These are phyloP conservation scores for Deroptyus accipitrinus DNA, from an alignment of 2,113 vertebrate species.

Conservation along the genomic window DNA sequence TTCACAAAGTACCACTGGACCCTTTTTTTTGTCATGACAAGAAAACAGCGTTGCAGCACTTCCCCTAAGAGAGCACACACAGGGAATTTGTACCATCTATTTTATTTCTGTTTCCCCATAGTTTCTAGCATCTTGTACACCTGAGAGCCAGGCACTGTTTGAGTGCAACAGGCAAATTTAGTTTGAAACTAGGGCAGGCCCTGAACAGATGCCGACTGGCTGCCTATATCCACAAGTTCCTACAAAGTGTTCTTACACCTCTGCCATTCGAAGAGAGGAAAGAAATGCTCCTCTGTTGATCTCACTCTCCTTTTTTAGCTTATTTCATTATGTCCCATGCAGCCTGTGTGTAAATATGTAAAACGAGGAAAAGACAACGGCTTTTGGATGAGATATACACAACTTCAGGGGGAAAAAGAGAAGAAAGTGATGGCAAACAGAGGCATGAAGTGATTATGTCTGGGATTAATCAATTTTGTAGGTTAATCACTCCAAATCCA, in stretches of 20 bases:
- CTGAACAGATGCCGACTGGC: neutral
- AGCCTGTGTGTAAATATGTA: neutral
- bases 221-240: neutral
- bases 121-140: neutral
- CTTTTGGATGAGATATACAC: neutral
- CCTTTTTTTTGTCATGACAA: neutral
- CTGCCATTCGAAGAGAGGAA: neutral
- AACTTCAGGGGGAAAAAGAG: neutral
- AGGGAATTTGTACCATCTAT: neutral
- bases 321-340: neutral
- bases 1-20: neutral
- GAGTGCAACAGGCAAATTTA: neutral
- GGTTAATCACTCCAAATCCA: neutral
- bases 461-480: neutral
- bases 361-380: neutral
- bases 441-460: neutral
- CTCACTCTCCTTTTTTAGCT: neutral
- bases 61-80: neutral
- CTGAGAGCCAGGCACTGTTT: neutral
- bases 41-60: neutral
- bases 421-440: neutral
- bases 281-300: neutral
- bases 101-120: neutral
- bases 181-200: neutral
- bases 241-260: neutral